Evolutionary conservation across 2,797 vertebrate genomes (phyloP), one percentile per base, ranked within the genome.

Genomic region (Syngnathus rostellatus): DNA sequence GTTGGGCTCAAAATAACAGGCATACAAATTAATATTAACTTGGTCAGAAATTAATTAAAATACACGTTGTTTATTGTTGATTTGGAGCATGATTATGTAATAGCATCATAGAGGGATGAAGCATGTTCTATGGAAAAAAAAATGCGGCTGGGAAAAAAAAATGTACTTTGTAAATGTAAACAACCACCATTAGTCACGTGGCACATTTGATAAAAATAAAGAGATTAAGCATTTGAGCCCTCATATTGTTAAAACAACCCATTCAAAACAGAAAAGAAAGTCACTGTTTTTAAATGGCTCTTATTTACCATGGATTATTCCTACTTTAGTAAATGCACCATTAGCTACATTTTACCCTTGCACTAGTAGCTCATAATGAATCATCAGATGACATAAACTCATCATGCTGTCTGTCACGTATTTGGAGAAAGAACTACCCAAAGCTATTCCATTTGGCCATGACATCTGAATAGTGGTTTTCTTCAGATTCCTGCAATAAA

Each of bases 281-380:
- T 51, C 19, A 4, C 50, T n/a, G 19, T 40, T 21, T 60, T 11
- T 40, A 40, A n/a, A 51, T 2, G 40, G 39, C 16, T 38, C 31
- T 38, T 8, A 12, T 62, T 45, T 8, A 45, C 31, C 40, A 25
- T 6, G 23, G 45, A 67, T 72, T 76, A 65, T 69, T 76, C 67
- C 58, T 11, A 63, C 11, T 38, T 78, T n/a, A n/a, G 50, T n/a
- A 70, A 85, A 85, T 62, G 74, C 81, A 76, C 8, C 81, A 46
- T 71, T 77, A 68, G 61, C 78, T 81, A 71, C 71, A 71, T 77
- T 83, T 82, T 72, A 65, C 72, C 66, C 67, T 63, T 58, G 3
- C 58, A 10, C 37, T 60, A 23, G 25, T 4, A 31, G 53, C 4
- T 55, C 53, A 55, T 25, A 10, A 25, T 55, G 58, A 74, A 31